Percentiles rank a stretch among this genome's conserved stretches.
Evolutionary conservation across 2,113 vertebrate species (phyloP).

Genomic region (Saccopteryx bilineata): DNA sequence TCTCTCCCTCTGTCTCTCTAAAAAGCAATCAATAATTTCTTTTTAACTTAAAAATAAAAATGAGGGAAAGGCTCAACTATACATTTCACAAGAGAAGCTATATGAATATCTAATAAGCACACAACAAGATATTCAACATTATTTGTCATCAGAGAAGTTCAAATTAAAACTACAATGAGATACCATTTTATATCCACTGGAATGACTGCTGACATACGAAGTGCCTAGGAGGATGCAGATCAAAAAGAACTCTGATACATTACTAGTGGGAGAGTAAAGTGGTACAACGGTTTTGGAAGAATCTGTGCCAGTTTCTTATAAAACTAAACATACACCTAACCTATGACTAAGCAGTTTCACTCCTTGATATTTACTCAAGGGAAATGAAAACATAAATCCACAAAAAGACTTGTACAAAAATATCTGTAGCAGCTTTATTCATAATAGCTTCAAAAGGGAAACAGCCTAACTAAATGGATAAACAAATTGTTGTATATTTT

Average conservation of each 20-base stretch:
- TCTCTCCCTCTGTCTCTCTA: too few relatives aligned
- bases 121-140: slow-evolving; percentile 38
- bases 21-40: too few relatives aligned
- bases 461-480: slow-evolving; percentile 59
- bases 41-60: neutral
- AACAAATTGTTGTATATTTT: slow-evolving; percentile 52
- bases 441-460: slow-evolving; percentile 63
- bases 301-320: slow-evolving; percentile 63
- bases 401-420: slow-evolving; percentile 52
- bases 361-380: slow-evolving; percentile 65
- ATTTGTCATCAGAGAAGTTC: slow-evolving; percentile 51
- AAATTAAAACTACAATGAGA: slow-evolving; percentile 62
- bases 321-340: slow-evolving; percentile 58
- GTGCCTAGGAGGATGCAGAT: neutral
- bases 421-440: slow-evolving; percentile 70
- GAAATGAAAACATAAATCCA: slow-evolving; percentile 72
- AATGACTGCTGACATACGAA: neutral
- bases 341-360: slow-evolving; percentile 65
- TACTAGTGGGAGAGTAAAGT: slow-evolving; percentile 30
- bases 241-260: slow-evolving; percentile 13
- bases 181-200: slow-evolving; percentile 24
- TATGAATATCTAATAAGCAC: slow-evolving; percentile 54
- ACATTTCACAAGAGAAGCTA: slow-evolving; percentile 45
- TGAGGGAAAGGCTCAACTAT: slow-evolving; percentile 43
- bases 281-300: slow-evolving; percentile 16